Evolutionary conservation across 2,888 invertebrate genomes (phyloP).

Genomic region (Scaptomyza polygonia): DNA sequence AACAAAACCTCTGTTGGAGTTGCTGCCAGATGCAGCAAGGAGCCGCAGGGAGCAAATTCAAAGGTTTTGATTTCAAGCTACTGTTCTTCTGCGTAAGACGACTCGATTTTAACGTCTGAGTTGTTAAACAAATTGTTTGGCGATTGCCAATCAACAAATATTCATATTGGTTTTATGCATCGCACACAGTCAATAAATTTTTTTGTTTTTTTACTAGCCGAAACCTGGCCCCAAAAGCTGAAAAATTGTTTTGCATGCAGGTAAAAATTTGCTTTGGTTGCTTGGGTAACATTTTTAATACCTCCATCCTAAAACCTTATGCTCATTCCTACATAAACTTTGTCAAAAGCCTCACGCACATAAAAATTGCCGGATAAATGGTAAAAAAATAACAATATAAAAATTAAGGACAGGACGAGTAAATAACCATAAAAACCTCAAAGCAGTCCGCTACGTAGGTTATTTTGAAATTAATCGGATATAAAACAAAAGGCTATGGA

Average conservation of each 20-base stretch:
- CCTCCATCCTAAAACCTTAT: background rate
- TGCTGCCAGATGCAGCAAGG: constrained; percentile 7
- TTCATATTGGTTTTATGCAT: constrained; percentile 60
- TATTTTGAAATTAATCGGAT: background rate
- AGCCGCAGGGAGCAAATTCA: background rate
- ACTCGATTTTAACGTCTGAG: constrained; percentile 35
- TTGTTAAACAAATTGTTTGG: constrained; percentile 50
- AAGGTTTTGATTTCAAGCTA: background rate
- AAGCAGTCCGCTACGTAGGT: background rate
- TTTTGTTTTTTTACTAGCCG: too few relatives aligned
- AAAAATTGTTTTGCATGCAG: constrained; percentile 18
- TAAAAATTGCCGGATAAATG: constrained; percentile 59
- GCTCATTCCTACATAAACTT: background rate
- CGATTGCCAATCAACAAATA: constrained; percentile 43
- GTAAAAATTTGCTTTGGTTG: constrained; percentile 17
- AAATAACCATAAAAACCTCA: background rate
- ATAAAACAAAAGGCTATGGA: too few relatives aligned
- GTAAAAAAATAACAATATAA: constrained; percentile 70
- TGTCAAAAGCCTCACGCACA: constrained; percentile 11
- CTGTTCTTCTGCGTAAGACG: constrained; percentile 11
- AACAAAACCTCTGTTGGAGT: constrained; percentile 1
- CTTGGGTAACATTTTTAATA: constrained; percentile 7
- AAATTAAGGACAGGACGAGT: constrained; percentile 21
- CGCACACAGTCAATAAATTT: constrained; percentile 48
- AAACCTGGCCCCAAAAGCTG: background rate